Percentiles rank a stretch among this genome's conserved stretches.
phyloP scores from a whole-genome alignment of 1,140 invertebrate genomes.

The Conus betulinus region DNA sequence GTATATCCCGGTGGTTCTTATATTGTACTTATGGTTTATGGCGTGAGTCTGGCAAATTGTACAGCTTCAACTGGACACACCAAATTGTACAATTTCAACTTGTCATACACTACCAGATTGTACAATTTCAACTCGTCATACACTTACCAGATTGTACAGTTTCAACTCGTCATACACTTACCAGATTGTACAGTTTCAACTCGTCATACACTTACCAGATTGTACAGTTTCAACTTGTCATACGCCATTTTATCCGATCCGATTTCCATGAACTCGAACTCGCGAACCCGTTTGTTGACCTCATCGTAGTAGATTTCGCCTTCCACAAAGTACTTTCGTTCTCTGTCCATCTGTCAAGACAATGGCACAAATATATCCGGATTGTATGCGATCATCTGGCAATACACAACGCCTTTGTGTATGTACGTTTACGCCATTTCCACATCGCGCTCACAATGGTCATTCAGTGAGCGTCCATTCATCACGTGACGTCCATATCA shows the following conservation, averaged over 20 bases:
- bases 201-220: constrained; percentile 63
- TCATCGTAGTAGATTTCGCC: constrained; percentile 56
- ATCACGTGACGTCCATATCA: too few species aligned
- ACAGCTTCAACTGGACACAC: constrained; percentile 63
- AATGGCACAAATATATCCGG: too few species aligned
- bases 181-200: constrained; percentile 64
- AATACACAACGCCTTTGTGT: background rate
- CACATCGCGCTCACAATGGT: too few species aligned
- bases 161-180: constrained; percentile 63
- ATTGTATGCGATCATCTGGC: too few species aligned
- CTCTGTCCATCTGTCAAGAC: constrained; percentile 35
- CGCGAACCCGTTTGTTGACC: constrained; percentile 48
- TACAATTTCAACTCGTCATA: constrained; percentile 66
- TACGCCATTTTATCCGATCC: constrained; percentile 50
- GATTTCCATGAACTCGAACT: constrained; percentile 55
- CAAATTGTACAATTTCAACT: constrained; percentile 63
- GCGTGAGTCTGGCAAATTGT: constrained; percentile 45
- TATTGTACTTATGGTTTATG: too few species aligned
- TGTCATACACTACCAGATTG: constrained; percentile 64
- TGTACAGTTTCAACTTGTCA: constrained; percentile 65
- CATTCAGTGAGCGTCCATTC: too few species aligned
- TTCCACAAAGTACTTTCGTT: constrained; percentile 20
- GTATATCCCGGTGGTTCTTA: too few species aligned
- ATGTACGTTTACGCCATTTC: too few species aligned
- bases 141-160: constrained; percentile 63